Evolutionary conservation across 2,113 vertebrate genomes (phyloP).

Genomic region (Pseudopodoces humilis): DNA sequence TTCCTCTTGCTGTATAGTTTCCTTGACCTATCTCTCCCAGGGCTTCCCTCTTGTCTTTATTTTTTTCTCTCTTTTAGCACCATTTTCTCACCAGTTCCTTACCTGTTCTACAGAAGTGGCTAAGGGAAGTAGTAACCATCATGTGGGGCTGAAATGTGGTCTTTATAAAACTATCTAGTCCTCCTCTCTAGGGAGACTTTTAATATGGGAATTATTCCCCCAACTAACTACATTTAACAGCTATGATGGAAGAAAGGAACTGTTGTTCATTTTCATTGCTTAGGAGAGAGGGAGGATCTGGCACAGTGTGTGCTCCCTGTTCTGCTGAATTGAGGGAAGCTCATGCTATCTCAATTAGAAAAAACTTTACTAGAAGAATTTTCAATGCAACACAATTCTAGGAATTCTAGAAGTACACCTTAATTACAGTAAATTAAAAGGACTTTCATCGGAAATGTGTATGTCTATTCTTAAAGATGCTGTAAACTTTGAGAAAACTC

Average conservation of each 20-base stretch:
- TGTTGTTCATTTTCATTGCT: not conserved
- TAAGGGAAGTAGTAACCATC: not conserved
- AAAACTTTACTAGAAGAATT: not conserved
- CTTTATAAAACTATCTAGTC: not conserved
- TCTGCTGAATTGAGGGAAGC: not conserved
- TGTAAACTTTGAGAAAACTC: not conserved
- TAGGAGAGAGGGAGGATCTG: not conserved
- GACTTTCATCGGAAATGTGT: not conserved
- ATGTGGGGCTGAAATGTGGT: not conserved
- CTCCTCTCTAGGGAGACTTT: not conserved
- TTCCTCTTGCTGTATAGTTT: not conserved
- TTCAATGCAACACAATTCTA: not conserved
- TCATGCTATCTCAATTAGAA: not conserved
- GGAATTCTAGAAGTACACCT: not conserved
- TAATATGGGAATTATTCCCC: not conserved
- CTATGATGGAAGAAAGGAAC: not conserved
- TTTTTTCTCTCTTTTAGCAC: not conserved
- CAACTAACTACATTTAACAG: not conserved
- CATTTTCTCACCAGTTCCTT: not conserved
- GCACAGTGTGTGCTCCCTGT: not conserved
- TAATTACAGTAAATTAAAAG: not conserved
- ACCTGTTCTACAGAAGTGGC: not conserved
- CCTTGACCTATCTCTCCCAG: not conserved
- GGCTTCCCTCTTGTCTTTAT: not conserved
- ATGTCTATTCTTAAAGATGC: not conserved